Conservation (phyloP, 2,797 vertebrate species). For the Fistularia commersonii region DNA sequence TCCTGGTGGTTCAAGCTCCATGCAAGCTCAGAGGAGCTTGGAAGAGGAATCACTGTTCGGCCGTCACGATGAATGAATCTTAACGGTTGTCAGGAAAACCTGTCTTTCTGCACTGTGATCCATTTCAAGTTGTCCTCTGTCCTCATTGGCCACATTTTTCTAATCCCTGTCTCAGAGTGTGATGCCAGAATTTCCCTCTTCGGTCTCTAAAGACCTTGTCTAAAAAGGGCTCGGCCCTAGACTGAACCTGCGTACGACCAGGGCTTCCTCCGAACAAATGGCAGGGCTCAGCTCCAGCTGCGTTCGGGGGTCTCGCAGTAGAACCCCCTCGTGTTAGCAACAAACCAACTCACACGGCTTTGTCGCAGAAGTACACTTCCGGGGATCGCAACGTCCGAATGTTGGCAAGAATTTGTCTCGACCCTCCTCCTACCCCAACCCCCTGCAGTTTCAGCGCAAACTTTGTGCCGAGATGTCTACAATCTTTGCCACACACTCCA, state of each 20-base stretch:
- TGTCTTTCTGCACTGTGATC: constrained; percentile 92
- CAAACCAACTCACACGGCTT: constrained; percentile 45
- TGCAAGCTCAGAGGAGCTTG: constrained; percentile 7
- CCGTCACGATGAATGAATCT: constrained; percentile 14
- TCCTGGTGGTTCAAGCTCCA: constrained; percentile 9
- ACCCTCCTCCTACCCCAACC: neutral
- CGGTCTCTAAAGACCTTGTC: constrained; percentile 22
- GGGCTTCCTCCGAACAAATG: constrained; percentile 29
- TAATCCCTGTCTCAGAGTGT: constrained; percentile 77
- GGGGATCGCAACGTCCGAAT: constrained; percentile 26
- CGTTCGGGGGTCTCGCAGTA: constrained; percentile 20
- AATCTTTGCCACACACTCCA: constrained; percentile 16
- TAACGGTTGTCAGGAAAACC: constrained; percentile 30
- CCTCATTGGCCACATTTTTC: constrained; percentile 41
- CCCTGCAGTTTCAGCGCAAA: constrained; percentile 40
- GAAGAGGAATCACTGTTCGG: constrained; percentile 20
- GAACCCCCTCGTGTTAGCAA: constrained; percentile 27
- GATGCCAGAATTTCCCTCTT: constrained; percentile 89
- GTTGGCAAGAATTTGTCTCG: constrained; percentile 36
- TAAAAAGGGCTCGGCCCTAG: constrained; percentile 34
- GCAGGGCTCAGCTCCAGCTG: constrained; percentile 36
- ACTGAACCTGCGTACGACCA: constrained; percentile 30
- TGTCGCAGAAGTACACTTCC: constrained; percentile 28
- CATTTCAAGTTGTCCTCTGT: constrained; percentile 62
- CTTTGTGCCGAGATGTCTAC: constrained; percentile 15